Base-by-base conservation (phyloP, 2,113 vertebrate genomes). In the Nothoprocta pentlandii region DNA sequence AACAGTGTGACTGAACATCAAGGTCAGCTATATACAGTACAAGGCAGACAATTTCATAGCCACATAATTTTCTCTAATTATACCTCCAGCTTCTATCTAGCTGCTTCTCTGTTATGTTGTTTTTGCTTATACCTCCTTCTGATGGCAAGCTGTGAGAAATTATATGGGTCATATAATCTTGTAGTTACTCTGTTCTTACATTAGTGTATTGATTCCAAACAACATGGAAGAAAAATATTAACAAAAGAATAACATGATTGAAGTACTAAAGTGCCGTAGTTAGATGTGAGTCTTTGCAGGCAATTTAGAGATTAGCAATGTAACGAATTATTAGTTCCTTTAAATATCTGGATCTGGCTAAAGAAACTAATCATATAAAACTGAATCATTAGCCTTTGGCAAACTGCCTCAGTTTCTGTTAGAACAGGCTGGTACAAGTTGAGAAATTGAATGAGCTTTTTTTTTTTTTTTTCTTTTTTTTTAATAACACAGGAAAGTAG, bases 271-370 rank as follows among this genome's bases (percentile, higher is more conserved):
- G 54, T 58, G 54, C 54, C 25, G 20, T 32, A 39, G 44, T 77
- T 93, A 64, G 70, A 63, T 28, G 5, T 15, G 61, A 74, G 19
- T 26, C 49, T 64, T 46, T 41, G n/a, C 32, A 93, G 84, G 66
- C 71, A 87, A 78, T 92, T 84, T 82, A 67, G 82, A 80, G 61
- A 77, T 89, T 79, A 89, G 58, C 74, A 80, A 62, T 16, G 14
- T 76, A 89, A 92, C n/a, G 85, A 92, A 91, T 96, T 95, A 93
- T 85, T 66, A 82, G 51, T 68, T 91, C 62, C 68, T 81, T 42
- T 88, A 80, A 80, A 76, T 90, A 89, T 89, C 93, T 87, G 76
- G 53, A 85, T 93, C 83, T 89, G 74, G 61, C 75, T 91, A 90
- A 94, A 87, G 74, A 93, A 83, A 89, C 42, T 84, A 92, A 92